Evolutionary conservation across 2,888 invertebrate genomes (phyloP).

Genomic region (Philaethria dido): DNA sequence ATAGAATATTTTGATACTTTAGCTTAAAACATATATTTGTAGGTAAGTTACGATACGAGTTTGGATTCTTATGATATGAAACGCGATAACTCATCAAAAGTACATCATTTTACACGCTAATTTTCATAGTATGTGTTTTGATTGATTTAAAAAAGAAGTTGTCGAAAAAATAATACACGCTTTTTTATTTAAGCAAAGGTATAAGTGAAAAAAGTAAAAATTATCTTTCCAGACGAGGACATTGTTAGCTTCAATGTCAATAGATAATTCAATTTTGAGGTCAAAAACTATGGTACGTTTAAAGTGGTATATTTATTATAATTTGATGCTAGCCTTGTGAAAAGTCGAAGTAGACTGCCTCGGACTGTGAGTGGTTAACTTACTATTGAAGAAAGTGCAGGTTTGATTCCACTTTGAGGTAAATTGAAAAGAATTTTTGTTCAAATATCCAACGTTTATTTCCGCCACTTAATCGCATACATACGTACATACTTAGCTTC

Average conservation of each 20-base stretch:
- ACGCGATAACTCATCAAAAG: background rate
- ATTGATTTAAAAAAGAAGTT: too few species aligned
- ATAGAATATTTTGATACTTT: background rate
- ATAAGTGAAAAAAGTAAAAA: slow-evolving; percentile 10
- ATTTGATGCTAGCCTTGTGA: slow-evolving; percentile 6
- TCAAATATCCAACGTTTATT: too few species aligned
- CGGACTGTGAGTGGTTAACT: background rate
- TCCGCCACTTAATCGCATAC: too few species aligned
- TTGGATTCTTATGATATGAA: background rate
- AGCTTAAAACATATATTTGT: background rate
- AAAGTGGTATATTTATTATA: background rate
- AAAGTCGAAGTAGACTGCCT: background rate
- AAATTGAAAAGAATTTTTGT: background rate
- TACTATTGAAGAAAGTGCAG: background rate
- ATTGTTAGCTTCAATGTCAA: slow-evolving; percentile 13
- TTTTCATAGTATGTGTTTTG: background rate
- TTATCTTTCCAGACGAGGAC: slow-evolving; percentile 3
- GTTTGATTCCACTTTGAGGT: background rate
- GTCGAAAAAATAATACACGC: too few species aligned
- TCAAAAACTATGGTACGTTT: slow-evolving; percentile 9
- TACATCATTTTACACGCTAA: background rate
- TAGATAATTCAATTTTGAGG: slow-evolving; percentile 17
- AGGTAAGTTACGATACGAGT: background rate
- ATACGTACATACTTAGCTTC: too few species aligned
- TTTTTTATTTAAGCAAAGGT: too few species aligned